Base-by-base conservation (phyloP, 2,797 vertebrate species). In the Telmatherina bonti region DNA sequence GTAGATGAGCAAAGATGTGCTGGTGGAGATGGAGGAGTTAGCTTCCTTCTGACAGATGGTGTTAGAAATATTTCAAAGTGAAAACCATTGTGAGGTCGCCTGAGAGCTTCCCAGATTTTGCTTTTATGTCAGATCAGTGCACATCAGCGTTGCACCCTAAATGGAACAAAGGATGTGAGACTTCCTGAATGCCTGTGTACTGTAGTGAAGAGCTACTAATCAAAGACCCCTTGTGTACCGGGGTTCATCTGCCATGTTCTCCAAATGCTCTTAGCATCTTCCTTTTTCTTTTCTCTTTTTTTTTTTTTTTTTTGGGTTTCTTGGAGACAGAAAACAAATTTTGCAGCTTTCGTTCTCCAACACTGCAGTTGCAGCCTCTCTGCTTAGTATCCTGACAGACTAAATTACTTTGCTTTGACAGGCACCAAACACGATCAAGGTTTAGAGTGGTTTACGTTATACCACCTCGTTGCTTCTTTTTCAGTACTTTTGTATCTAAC, bases 341-440 rank as follows among this genome's bases (percentile, higher is more conserved):
- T 76, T 83, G 84, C 86, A 77, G 85, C 80, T 71, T 87, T 81
- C 86, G 84, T 76, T 71, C 29, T 36, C 74, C 72, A 76, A 67
- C 61, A 74, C 62, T 81, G 76, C 66, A 71, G 75, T 24, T 36
- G 59, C 81, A 70, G 61, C 66, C 53, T 58, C 72, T 53, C 77
- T n/a, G 66, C 82, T 81, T 79, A 76, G 74, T 80, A 65, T 82
- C 76, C 81, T 81, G 85, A 89, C 76, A 80, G 67, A 84, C 76
- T 65, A 88, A 85, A 73, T 87, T 76, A 85, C 83, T 84, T 78
- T 81, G 73, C 84, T 67, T 64, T 79, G 83, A 85, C 81, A 74
- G 67, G 75, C 62, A 35, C 74, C 85, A 74, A 85, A 87, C 85
- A 79, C 74, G 75, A 85, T 85, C 63, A 1, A 68, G 79, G 64